phyloP scores from a whole-genome alignment of 2,797 vertebrate genomes.

The Rhodeus uyekii region DNA sequence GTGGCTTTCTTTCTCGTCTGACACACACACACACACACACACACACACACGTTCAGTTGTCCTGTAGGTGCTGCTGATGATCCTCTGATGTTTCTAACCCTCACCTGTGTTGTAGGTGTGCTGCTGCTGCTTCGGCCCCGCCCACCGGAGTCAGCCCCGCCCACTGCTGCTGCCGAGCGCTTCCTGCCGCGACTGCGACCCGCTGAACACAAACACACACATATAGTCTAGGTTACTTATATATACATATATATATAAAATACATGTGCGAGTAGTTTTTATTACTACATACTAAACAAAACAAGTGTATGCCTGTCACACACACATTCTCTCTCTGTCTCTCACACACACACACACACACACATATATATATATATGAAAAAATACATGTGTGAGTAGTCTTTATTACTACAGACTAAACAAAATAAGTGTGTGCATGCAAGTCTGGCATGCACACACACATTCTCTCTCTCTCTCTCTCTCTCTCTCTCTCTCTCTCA shows the following conservation, averaged over 20 bases:
- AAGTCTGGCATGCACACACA: too few species aligned
- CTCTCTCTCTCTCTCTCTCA: neutral
- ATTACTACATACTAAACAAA: too few species aligned
- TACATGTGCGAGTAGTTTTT: neutral
- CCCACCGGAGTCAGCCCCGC: constrained; percentile 63
- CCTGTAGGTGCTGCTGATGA: neutral
- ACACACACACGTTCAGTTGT: neutral
- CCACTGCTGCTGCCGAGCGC: constrained; percentile 79
- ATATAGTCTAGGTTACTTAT: too few species aligned
- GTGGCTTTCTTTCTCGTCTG: constrained; percentile 89
- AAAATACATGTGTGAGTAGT: too few species aligned
- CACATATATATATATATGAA: too few species aligned
- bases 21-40: constrained; percentile 17
- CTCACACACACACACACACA: neutral
- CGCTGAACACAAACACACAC: constrained; percentile 63
- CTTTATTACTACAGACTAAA: too few species aligned
- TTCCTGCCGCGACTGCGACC: constrained; percentile 84
- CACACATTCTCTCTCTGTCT: neutral
- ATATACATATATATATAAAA: too few species aligned
- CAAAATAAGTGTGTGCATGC: too few species aligned
- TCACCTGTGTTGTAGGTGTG: constrained; percentile 60
- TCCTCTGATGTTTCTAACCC: neutral
- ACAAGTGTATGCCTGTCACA: too few species aligned
- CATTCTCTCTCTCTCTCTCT: neutral
- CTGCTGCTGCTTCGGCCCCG: constrained; percentile 74